phyloP scores from a whole-genome alignment of 2,113 vertebrate genomes.

The Otolemur garnettii region DNA sequence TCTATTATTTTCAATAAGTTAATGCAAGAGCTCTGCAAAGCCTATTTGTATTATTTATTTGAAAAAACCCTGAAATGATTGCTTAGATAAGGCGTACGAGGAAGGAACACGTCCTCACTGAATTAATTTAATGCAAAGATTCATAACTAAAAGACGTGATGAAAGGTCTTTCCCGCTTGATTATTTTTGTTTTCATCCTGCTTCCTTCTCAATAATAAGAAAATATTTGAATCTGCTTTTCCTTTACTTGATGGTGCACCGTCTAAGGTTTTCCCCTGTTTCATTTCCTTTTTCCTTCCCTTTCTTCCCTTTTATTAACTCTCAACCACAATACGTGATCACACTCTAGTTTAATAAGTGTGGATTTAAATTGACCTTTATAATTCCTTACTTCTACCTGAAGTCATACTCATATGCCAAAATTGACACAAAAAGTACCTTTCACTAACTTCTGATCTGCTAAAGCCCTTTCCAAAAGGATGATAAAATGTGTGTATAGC shows the following conservation, averaged over 20 bases:
- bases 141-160: constrained; percentile 60
- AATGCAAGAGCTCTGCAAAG: constrained; percentile 62
- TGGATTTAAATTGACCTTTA: constrained; percentile 12
- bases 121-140: constrained; percentile 60
- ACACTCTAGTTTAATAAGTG: constrained; percentile 49
- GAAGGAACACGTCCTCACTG: constrained; percentile 43
- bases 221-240: constrained; percentile 3
- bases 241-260: neutral
- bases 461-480: neutral
- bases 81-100: constrained; percentile 39
- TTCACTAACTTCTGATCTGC: constrained; percentile 1
- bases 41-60: constrained; percentile 71
- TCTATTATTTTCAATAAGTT: constrained; percentile 65
- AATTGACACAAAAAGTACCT: neutral
- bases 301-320: constrained; percentile 28
- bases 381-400: neutral
- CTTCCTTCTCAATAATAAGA: constrained; percentile 55
- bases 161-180: constrained; percentile 18
- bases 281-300: neutral
- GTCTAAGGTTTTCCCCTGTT: neutral
- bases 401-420: neutral
- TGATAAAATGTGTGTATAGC: neutral
- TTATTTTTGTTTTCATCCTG: constrained; percentile 64
- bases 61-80: constrained; percentile 55
- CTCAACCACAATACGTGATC: neutral